Base-by-base conservation (phyloP, 2,888 invertebrate species). In the Lithophane semibrunnea region DNA sequence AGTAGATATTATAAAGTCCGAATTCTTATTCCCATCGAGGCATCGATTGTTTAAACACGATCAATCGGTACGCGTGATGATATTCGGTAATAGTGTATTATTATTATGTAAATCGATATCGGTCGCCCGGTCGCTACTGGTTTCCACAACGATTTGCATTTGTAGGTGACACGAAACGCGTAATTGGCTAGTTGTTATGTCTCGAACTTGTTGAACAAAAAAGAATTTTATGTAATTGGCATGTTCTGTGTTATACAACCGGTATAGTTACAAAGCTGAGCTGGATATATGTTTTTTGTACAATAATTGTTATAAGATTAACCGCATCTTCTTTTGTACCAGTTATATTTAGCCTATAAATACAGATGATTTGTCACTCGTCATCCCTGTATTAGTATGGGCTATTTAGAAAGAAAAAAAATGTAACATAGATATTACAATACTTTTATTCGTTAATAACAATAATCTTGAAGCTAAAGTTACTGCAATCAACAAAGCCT, bases 41-140 rank as follows among this genome's bases (percentile, higher is more conserved):
- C 54, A 68, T 67, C 65, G 75, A 80, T 85, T 77, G 80, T 86
- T 81, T 74, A 80, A 86, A 82, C 69, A 75, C 76, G 79, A 75
- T 77, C 77, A 79, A 80, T 83, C 66, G 77, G 69, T 69, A 66
- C 69, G 71, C 88, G 85, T 87, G 87, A 88, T 73, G 42, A 85
- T 77, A 88, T 88, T 88, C 78, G 83, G 85, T 81, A 83, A 88
- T 86, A 66, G 75, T 56, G 69, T 75, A 75, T 78, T 77, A 75
- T 78, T 77, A 81, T 86, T 86, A 87, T 87, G 87, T 85, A 83
- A 87, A 88, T 86, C 60, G 78, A 78, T 72, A 60, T 67, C 74
- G 67, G 75, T 65, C 69, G 74, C 58, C 68, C 73, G 68, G 58
- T 54, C 67, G 80, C 86, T 81, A 82, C 87, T 75, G 80, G 84